Evolutionary conservation across 2,888 invertebrate species (phyloP).

Genomic region (Thyatira batis): DNA sequence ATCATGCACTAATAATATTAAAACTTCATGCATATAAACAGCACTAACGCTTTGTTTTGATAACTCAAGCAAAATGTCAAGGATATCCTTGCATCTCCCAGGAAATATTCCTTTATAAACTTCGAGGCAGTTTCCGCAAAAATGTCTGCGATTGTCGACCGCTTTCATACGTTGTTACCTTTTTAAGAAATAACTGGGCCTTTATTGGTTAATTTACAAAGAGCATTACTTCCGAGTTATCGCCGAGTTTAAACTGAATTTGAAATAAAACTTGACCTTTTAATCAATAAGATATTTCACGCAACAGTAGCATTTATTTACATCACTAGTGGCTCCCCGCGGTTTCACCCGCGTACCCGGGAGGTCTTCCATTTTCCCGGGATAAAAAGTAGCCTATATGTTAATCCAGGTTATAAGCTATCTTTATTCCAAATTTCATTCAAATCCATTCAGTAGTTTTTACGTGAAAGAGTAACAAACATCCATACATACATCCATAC

Average conservation of each 20-base stretch:
- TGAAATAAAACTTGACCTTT: slow-evolving; percentile 6
- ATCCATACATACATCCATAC: too few species aligned
- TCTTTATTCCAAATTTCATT: too few species aligned
- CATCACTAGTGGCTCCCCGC: too few species aligned
- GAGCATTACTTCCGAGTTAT: slow-evolving; percentile 3
- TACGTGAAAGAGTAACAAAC: too few species aligned
- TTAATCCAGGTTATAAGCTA: too few species aligned
- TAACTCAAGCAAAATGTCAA: slow-evolving; percentile 6
- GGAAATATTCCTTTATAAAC: slow-evolving; percentile 27
- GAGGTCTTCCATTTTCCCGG: too few species aligned
- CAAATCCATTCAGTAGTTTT: too few species aligned
- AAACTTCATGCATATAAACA: not conserved
- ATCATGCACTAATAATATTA: not conserved
- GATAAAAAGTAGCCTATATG: too few species aligned
- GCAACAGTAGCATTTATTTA: not conserved
- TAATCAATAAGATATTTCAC: not conserved
- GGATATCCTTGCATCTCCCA: slow-evolving; percentile 17
- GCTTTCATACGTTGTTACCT: slow-evolving; percentile 23
- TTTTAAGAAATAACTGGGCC: slow-evolving; percentile 13
- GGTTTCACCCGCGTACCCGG: too few species aligned
- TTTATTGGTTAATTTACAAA: slow-evolving; percentile 3
- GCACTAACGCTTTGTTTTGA: not conserved
- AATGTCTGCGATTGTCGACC: slow-evolving; percentile 29
- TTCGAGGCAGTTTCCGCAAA: slow-evolving; percentile 30
- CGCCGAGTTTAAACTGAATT: slow-evolving; percentile 4